phyloP scores from a whole-genome alignment of 2,888 invertebrate genomes.

The Polietes domitor region DNA sequence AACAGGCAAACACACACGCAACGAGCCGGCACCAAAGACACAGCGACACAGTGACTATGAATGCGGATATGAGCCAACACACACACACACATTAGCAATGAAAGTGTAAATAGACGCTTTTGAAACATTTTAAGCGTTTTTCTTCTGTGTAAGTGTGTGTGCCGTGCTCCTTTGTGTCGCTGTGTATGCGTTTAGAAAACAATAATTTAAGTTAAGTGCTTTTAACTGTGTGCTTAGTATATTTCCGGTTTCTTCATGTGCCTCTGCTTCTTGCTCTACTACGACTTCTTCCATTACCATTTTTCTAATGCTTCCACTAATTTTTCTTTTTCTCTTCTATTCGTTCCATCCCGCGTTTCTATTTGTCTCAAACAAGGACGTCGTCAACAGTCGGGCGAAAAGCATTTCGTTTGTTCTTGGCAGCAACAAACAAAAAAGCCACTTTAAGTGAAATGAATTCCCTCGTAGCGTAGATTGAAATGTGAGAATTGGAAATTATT shows the following conservation, averaged over 20 bases:
- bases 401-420: background rate
- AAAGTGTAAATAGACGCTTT: slow-evolving; percentile 16
- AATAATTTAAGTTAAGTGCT: slow-evolving; percentile 61
- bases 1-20: background rate
- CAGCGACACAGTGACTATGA: background rate
- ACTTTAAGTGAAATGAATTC: slow-evolving; percentile 2
- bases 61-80: too few species aligned
- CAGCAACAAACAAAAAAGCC: slow-evolving; percentile 3
- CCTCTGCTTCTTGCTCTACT: background rate
- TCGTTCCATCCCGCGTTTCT: background rate
- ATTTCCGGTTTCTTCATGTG: slow-evolving; percentile 30
- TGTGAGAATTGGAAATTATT: slow-evolving; percentile 18
- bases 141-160: background rate
- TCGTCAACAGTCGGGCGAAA: background rate
- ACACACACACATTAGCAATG: background rate
- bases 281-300: background rate
- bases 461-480: background rate
- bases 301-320: background rate
- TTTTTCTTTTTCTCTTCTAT: background rate
- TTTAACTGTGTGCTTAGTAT: slow-evolving; percentile 43
- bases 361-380: slow-evolving; percentile 7
- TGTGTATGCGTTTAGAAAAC: slow-evolving; percentile 27
- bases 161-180: slow-evolving; percentile 33
- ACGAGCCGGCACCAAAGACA: background rate
- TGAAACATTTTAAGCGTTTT: slow-evolving; percentile 5